These are phyloP conservation scores for Hoplodrina blanda DNA, from an alignment of 2,888 invertebrate species.

Conservation along the genomic window DNA sequence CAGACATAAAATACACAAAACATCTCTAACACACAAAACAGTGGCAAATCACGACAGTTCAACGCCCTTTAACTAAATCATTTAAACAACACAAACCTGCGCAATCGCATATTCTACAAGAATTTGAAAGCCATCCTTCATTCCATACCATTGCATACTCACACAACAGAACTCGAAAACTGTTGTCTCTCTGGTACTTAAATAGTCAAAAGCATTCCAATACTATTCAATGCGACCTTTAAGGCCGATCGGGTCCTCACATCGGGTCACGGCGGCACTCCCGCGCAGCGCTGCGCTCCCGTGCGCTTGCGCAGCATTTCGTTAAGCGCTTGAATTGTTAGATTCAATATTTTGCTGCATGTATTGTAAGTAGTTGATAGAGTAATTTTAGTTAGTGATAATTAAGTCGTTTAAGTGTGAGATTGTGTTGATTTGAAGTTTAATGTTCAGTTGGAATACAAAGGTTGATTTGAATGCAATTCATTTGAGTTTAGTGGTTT, in stretches of 20 bases:
- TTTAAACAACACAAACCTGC: constrained; percentile 18
- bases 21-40: constrained; percentile 16
- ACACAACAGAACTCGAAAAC: constrained; percentile 47
- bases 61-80: constrained; percentile 29
- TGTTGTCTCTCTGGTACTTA: constrained; percentile 52
- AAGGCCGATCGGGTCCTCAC: constrained; percentile 75
- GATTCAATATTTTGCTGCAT: constrained; percentile 40
- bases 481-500: not conserved
- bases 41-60: constrained; percentile 41
- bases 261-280: constrained; percentile 74
- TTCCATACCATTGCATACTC: constrained; percentile 30
- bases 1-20: not conserved
- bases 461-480: constrained; percentile 31
- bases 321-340: constrained; percentile 32
- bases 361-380: constrained; percentile 47
- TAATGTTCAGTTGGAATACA: constrained; percentile 21
- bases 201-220: constrained; percentile 67
- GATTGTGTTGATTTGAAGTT: constrained; percentile 22
- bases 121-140: constrained; percentile 56
- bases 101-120: constrained; percentile 48
- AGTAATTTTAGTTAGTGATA: constrained; percentile 40
- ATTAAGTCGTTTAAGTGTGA: constrained; percentile 44
- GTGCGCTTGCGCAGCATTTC: constrained; percentile 57
- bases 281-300: constrained; percentile 53
- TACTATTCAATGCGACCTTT: constrained; percentile 74